Evolutionary conservation across 2,888 invertebrate species (phyloP), one percentile per base, ranked within the genome.

Genomic region (Ecliptopera silaceata): DNA sequence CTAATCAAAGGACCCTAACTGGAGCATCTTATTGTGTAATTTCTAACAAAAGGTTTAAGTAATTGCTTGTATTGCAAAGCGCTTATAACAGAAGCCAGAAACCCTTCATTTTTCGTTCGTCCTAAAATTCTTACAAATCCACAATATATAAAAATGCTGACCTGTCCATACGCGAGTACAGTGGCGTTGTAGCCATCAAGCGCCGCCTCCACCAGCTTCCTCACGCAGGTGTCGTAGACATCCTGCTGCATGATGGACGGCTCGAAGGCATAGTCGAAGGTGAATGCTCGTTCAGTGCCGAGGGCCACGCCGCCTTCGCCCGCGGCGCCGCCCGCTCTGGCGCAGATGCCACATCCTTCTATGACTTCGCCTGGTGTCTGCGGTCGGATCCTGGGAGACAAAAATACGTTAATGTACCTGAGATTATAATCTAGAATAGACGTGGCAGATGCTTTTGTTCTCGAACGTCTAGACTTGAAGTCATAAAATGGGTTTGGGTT

Each of bases 151-250:
- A 15, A 13, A 12, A 12, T 17, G 81, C 92, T 80, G 69, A 95
- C 95, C 94, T 98, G 98, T 66, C 98, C 98, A 88, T 98, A 98
- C 0, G 99, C 99, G 72, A 99, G 93, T 38, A 99, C 97, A 10
- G 99, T 99, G 12, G 99, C 99, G 92, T 99, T 99, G 91, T 98
- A 99, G 55, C 99, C 99, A 74, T 98, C 96, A 56, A 99, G 93
- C 6, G 98, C 96, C 26, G 98, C 97, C 68, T 97, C 97, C 66
- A 99, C 96, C 56, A 99, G 93, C 50, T 94, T 93, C 54, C 95
- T 93, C 48, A 98, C 97, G 77, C 97, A 97, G 10, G 93, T 93
- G 42, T 95, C 93, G 83, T 98, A 99, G 20, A 99, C 94, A 47
- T 92, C 86, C 65, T 85, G 93, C 87, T 98, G 99, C 49, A 86